phyloP scores from a whole-genome alignment of 1,140 invertebrate genomes.

The Monomorium pharaonis region DNA sequence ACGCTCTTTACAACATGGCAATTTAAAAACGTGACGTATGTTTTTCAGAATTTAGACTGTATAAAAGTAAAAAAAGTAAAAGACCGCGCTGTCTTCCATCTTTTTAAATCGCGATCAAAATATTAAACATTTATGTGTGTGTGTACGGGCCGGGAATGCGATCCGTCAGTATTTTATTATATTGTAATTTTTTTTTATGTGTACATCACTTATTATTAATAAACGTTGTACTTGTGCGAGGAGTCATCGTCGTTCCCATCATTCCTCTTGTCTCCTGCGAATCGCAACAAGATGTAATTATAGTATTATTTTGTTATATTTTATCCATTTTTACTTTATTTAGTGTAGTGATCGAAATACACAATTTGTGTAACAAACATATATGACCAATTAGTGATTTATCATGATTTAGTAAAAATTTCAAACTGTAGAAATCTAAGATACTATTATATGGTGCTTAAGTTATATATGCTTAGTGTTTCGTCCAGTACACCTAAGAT shows the following conservation, averaged over 20 bases:
- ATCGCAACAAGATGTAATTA: conserved; percentile 18
- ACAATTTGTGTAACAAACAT: background rate
- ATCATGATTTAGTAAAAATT: conserved; percentile 8
- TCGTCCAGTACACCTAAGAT: conserved; percentile 34
- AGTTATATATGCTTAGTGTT: conserved; percentile 34
- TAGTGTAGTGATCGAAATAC: background rate
- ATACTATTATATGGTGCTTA: conserved; percentile 2
- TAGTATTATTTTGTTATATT: background rate
- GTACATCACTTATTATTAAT: conserved; percentile 78
- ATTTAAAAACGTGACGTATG: background rate
- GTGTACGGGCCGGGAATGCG: conserved; percentile 64
- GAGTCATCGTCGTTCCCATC: background rate
- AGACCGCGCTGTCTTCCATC: background rate
- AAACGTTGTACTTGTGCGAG: conserved; percentile 68
- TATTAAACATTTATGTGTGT: conserved; percentile 45
- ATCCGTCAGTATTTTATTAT: conserved; percentile 77
- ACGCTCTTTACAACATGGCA: conserved; percentile 5
- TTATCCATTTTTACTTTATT: background rate
- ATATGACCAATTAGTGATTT: background rate
- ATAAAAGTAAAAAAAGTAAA: conserved; percentile 22
- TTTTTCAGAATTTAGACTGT: conserved; percentile 13
- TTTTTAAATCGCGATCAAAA: conserved; percentile 33
- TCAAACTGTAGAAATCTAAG: background rate
- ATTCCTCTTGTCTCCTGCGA: conserved; percentile 22
- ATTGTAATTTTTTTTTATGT: conserved; percentile 78